Evolutionary conservation across 2,113 vertebrate genomes (phyloP).

Genomic region (Euleptes europaea): DNA sequence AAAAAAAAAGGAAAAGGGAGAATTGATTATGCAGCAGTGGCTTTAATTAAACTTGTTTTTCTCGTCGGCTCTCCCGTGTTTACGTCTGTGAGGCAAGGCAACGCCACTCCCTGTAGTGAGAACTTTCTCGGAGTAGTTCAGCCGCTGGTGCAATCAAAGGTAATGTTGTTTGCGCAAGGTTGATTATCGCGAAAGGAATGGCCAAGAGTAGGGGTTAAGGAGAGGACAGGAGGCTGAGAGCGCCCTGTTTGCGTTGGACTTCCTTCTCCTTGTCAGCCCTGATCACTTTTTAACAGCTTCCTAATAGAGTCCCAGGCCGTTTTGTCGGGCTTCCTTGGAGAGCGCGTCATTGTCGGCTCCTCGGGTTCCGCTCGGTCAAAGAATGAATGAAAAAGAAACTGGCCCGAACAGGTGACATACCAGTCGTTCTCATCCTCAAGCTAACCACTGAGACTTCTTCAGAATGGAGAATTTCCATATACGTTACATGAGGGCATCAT

Average conservation of each 20-base stretch:
- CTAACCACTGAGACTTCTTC: not conserved
- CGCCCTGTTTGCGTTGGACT: conserved; percentile 51
- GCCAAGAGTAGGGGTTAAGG: conserved; percentile 54
- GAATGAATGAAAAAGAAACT: conserved; percentile 1
- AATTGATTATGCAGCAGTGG: conserved; percentile 54
- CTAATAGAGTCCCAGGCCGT: conserved; percentile 52
- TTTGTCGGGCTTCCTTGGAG: conserved; percentile 50
- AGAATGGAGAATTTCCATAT: not conserved
- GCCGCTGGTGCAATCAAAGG: conserved; percentile 60
- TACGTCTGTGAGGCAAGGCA: conserved; percentile 46
- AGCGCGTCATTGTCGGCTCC: rapidly evolving
- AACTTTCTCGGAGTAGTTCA: conserved; percentile 46
- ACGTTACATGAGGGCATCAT: not conserved
- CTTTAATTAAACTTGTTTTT: conserved; percentile 71
- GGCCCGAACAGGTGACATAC: not conserved
- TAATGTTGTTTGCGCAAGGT: conserved; percentile 67
- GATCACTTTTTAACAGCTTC: conserved; percentile 65
- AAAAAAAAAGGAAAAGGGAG: conserved; percentile 53
- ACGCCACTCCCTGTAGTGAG: conserved; percentile 44
- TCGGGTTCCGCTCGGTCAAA: not conserved
- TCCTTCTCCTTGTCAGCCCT: conserved; percentile 41
- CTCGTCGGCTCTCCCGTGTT: conserved; percentile 52
- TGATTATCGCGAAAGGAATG: conserved; percentile 66
- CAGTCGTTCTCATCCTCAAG: not conserved
- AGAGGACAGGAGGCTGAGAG: conserved; percentile 65